Percentiles rank a stretch among this genome's conserved stretches.
Evolutionary conservation across 2,113 vertebrate species (phyloP).

Genomic region (Psittacara wagleri): DNA sequence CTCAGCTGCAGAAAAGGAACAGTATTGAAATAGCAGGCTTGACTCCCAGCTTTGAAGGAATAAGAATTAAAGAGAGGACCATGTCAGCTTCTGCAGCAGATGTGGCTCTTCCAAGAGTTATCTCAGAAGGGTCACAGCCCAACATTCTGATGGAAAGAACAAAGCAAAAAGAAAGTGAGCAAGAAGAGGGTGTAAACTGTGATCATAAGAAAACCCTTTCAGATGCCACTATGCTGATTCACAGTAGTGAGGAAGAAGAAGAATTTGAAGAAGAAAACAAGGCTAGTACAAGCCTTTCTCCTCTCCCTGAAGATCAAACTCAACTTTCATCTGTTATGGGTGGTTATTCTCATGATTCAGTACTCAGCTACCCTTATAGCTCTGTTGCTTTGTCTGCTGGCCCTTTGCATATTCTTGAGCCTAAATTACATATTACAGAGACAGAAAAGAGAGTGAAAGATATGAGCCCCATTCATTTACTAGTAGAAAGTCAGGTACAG

Average conservation of each 20-base stretch:
- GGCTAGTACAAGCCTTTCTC: slow-evolving; percentile 69
- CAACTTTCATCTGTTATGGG: slow-evolving; percentile 68
- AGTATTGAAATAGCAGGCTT: slow-evolving; percentile 93
- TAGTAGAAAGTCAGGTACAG: slow-evolving; percentile 64
- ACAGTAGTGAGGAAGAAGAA: slow-evolving; percentile 95
- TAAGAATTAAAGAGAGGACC: slow-evolving; percentile 89
- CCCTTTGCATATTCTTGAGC: slow-evolving; percentile 81
- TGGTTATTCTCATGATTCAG: slow-evolving; percentile 74
- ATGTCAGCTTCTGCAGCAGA: slow-evolving; percentile 85
- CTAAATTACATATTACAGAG: slow-evolving; percentile 78
- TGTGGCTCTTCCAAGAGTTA: slow-evolving; percentile 64
- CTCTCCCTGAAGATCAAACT: slow-evolving; percentile 63
- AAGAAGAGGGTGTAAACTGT: slow-evolving; percentile 75
- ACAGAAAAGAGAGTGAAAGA: slow-evolving; percentile 73
- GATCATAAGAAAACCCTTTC: slow-evolving; percentile 94
- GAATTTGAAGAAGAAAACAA: slow-evolving; percentile 83
- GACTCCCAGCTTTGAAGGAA: slow-evolving; percentile 84
- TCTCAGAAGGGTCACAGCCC: slow-evolving; percentile 79
- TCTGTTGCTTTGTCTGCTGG: slow-evolving; percentile 66
- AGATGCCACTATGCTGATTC: slow-evolving; percentile 95
- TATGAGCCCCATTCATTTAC: slow-evolving; percentile 41
- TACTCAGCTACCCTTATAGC: slow-evolving; percentile 77
- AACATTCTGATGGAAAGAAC: slow-evolving; percentile 79
- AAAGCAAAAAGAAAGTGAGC: slow-evolving; percentile 75
- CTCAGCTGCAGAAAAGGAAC: slow-evolving; percentile 88